Evolutionary conservation across 1,140 invertebrate genomes (phyloP).

Genomic region (Lordiphosa clarofinis): DNA sequence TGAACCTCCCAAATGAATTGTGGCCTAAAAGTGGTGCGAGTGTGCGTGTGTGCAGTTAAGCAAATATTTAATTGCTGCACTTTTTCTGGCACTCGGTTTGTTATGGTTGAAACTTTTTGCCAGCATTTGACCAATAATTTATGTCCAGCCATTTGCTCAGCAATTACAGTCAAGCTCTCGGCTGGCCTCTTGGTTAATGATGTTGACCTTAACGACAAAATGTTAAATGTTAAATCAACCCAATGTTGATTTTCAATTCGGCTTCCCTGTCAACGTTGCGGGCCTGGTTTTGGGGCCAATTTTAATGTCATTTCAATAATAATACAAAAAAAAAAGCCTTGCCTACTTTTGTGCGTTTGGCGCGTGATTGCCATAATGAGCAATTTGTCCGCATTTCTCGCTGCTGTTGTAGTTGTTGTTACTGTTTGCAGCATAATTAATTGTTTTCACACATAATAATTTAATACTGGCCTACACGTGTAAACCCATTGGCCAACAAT

Average conservation of each 20-base stretch:
- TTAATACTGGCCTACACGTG: conserved; percentile 70
- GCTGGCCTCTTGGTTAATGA: conserved; percentile 45
- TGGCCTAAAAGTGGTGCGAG: conserved; percentile 67
- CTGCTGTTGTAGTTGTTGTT: conserved; percentile 21
- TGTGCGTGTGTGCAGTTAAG: conserved; percentile 58
- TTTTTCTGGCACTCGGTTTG: conserved; percentile 53
- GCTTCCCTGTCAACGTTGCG: conserved; percentile 29
- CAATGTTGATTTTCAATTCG: conserved; percentile 51
- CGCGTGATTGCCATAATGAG: conserved; percentile 67
- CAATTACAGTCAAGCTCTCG: conserved; percentile 34
- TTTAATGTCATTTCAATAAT: conserved; percentile 71
- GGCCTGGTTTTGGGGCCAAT: conserved; percentile 35
- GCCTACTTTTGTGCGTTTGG: conserved; percentile 61
- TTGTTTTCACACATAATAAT: conserved; percentile 79
- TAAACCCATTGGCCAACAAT: conserved; percentile 54
- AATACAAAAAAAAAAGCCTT: conserved; percentile 23
- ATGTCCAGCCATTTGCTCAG: conserved; percentile 72
- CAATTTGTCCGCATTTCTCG: conserved; percentile 29
- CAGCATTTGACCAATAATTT: conserved; percentile 74
- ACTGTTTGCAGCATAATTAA: conserved; percentile 72
- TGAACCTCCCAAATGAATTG: conserved; percentile 66
- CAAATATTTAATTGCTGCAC: conserved; percentile 79
- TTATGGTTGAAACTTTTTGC: conserved; percentile 60
- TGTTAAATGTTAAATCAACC: conserved; percentile 60
- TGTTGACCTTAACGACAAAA: conserved; percentile 66